phyloP scores from a whole-genome alignment of 2,113 vertebrate species.

The Gnathochromis pfefferi region DNA sequence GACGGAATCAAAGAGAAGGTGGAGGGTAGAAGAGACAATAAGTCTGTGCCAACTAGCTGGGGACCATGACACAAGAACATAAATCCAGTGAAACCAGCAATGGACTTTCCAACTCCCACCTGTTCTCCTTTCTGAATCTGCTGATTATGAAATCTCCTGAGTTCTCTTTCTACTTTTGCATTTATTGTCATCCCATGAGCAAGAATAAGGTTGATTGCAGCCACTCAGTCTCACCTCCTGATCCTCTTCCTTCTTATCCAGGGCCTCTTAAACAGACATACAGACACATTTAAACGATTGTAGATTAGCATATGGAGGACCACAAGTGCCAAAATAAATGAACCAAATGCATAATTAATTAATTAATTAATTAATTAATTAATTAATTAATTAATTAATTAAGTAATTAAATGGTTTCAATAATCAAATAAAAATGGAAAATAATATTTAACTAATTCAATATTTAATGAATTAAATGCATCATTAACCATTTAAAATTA shows the following conservation, averaged over 20 bases:
- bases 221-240: neutral
- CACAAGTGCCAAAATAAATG: neutral
- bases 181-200: neutral
- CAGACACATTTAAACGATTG: neutral
- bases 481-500: neutral
- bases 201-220: neutral
- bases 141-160: neutral
- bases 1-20: neutral
- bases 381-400: neutral
- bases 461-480: neutral
- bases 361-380: too few relatives aligned
- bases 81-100: neutral
- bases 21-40: neutral
- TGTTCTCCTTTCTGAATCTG: neutral
- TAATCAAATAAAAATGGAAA: neutral
- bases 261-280: neutral
- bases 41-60: neutral
- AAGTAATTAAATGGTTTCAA: neutral
- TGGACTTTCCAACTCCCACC: neutral
- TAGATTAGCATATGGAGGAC: accelerated
- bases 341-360: accelerated
- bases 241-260: neutral
- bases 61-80: neutral
- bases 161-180: neutral
- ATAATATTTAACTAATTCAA: neutral